These are phyloP conservation scores for Desmodus rotundus DNA, from an alignment of 2,113 vertebrate species.

Conservation along the genomic window DNA sequence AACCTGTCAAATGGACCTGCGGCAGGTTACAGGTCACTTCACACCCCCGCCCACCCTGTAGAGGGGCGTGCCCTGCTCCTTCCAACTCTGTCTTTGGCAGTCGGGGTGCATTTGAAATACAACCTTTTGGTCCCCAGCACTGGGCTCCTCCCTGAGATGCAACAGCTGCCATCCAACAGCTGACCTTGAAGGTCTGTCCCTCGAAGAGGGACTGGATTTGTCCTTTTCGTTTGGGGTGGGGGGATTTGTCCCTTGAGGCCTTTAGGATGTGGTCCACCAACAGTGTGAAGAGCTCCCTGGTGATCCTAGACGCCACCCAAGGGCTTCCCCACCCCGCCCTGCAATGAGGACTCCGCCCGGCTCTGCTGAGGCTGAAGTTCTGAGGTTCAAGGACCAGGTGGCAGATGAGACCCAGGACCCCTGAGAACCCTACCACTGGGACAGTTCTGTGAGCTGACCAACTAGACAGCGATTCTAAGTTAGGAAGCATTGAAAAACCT, in stretches of 20 bases:
- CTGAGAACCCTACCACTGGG: neutral
- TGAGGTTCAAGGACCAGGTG: neutral
- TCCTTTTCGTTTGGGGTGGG: neutral
- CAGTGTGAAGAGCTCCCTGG: neutral
- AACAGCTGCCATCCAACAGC: neutral
- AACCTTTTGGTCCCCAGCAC: too few species aligned
- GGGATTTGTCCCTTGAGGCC: neutral
- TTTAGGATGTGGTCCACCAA: too few species aligned
- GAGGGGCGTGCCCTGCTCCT: rapidly evolving
- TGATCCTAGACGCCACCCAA: neutral
- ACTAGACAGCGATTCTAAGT: neutral
- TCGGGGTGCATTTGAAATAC: neutral
- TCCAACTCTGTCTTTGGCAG: neutral
- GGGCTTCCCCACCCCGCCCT: neutral
- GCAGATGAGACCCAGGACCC: neutral
- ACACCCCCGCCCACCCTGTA: neutral
- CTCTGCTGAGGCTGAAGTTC: neutral
- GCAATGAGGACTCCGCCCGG: neutral
- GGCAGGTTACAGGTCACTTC: neutral
- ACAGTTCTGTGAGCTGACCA: neutral
- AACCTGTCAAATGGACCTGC: neutral
- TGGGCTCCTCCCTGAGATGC: neutral
- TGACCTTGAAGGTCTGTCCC: neutral
- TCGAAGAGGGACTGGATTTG: neutral
- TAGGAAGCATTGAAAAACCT: neutral